Evolutionary conservation across 2,797 vertebrate genomes (phyloP), one percentile per base, ranked within the genome.

Genomic region (Rhinoraja longicauda): DNA sequence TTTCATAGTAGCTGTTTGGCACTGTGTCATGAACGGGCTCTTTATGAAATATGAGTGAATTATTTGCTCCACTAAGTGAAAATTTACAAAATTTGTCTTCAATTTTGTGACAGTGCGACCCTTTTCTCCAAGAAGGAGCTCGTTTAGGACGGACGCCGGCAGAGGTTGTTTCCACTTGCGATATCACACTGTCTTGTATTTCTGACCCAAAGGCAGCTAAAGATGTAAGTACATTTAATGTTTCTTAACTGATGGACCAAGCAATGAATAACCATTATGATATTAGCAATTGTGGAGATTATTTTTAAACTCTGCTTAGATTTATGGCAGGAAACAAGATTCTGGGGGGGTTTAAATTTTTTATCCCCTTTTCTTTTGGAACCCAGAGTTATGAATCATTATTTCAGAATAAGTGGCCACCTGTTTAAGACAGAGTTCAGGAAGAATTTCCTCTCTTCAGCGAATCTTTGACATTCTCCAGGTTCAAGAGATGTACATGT

Each of bases 121-220:
- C 99, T 95, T 99, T 99, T 97, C 98, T 99, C 96, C 99, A 99
- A 96, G 99, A 99, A 95, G 99, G 99, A 1, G 99, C 99, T 93
- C 96, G 98, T 93, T 96, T 99, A 95, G 99, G 99, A 94, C 97
- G 99, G 95, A 99, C 98, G 93, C 98, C 99, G 5, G 99, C 99
- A 82, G 99, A 99, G 96, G 99, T 99, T 62, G 98, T 98, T 6
- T 99, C 99, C 73, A 98, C 98, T 95, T 99, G 99, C 94, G 99
- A 99, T 95, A 99, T 99, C 96, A 99, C 99, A 0, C 99, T 99
- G 95, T 98, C 99, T 94, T 99, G 99, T 39, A 98, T 99, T 64
- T 99, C 99, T 17, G 99, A 99, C 95, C 99, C 99, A 75, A 99
- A 99, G 95, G 99, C 99, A 93, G 98, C 99, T 93, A 97, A 98